These are phyloP conservation scores for Fragum whitleyi DNA, from an alignment of 2,888 invertebrate species.

Conservation along the genomic window DNA sequence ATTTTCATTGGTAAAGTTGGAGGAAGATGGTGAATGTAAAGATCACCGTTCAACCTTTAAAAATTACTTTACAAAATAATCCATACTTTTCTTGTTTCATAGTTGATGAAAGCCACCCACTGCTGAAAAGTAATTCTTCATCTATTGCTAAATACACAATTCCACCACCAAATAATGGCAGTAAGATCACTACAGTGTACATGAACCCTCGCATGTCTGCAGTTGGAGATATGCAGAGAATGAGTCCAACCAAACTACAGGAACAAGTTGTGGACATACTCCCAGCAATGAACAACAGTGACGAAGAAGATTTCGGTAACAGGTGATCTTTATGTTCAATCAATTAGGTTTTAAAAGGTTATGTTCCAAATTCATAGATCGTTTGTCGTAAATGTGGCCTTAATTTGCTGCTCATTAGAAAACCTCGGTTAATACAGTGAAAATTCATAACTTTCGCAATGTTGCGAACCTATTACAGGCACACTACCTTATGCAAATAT, in stretches of 20 bases:
- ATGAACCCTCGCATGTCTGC: constrained; percentile 34
- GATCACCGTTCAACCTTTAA: too few relatives aligned
- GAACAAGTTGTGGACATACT: constrained; percentile 55
- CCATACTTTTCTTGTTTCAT: constrained; percentile 4
- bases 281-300: constrained; percentile 46
- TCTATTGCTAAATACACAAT: constrained; percentile 2
- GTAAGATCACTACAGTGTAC: constrained; percentile 43
- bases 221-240: constrained; percentile 51
- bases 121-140: constrained; percentile 34
- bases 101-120: constrained; percentile 56
- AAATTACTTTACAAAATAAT: too few relatives aligned
- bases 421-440: too few relatives aligned
- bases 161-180: background rate
- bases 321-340: background rate
- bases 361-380: too few relatives aligned
- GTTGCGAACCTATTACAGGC: too few relatives aligned
- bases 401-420: too few relatives aligned
- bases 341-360: too few relatives aligned
- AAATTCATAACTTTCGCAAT: too few relatives aligned
- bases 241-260: constrained; percentile 57
- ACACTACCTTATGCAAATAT: too few relatives aligned
- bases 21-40: too few relatives aligned
- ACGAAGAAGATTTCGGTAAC: constrained; percentile 34
- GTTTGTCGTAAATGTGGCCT: too few relatives aligned
- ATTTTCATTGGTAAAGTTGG: too few relatives aligned